Conservation (phyloP, 2,888 invertebrate species). For the Adela reaumurella region DNA sequence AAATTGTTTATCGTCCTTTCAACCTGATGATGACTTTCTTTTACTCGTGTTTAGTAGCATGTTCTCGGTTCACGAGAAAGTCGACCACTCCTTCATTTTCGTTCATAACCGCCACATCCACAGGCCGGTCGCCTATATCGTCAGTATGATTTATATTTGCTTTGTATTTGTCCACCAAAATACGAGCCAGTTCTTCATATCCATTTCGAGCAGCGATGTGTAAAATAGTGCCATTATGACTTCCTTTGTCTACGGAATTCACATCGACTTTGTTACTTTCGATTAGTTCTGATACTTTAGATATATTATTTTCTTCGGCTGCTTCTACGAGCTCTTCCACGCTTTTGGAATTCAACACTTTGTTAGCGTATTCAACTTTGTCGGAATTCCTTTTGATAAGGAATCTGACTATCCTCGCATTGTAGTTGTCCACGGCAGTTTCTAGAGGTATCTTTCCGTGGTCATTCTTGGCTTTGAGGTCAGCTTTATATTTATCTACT, state of each 20-base stretch:
- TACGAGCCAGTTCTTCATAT: background rate
- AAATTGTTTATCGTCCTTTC: background rate
- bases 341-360: constrained; percentile 4
- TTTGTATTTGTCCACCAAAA: background rate
- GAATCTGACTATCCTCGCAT: constrained; percentile 5
- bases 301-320: background rate
- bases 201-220: background rate
- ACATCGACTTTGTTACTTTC: background rate
- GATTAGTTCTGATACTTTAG: background rate
- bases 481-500: background rate
- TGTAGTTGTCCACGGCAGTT: constrained; percentile 4
- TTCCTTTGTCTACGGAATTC: background rate
- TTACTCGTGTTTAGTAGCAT: background rate
- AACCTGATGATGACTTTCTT: background rate
- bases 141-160: background rate
- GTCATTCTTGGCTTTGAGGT: background rate
- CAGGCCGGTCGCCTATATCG: background rate
- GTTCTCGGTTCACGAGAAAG: background rate
- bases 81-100: background rate
- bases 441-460: constrained; percentile 7
- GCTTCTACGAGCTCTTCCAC: constrained; percentile 2
- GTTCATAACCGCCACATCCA: background rate
- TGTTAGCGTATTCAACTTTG: constrained; percentile 6
- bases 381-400: constrained; percentile 6
- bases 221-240: background rate